Percentiles rank a stretch among this genome's conserved stretches.
Conservation (phyloP, 2,797 vertebrate species). For the Chaetophractus vellerosus region DNA sequence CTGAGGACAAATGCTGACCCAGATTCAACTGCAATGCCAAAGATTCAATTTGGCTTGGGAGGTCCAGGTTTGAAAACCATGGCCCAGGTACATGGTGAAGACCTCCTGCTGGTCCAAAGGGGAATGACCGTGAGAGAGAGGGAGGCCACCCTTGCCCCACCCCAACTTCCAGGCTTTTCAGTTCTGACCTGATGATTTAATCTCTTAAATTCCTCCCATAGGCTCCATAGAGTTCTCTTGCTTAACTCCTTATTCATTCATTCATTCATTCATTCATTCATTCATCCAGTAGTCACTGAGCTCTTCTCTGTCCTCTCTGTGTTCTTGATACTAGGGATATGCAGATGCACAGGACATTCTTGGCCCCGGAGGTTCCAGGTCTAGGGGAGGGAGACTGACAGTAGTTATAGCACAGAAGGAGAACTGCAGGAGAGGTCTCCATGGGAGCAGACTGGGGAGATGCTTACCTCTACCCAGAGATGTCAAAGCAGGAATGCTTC, state of each 20-base stretch:
- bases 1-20: neutral
- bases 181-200: neutral
- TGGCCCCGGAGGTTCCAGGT: neutral
- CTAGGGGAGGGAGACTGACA: neutral
- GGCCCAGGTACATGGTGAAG: neutral
- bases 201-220: neutral
- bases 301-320: neutral
- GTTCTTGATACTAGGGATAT: neutral
- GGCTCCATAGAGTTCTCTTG: neutral
- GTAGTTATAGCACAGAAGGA: neutral
- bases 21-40: neutral
- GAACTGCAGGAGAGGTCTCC: accelerated
- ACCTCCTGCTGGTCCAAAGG: no score
- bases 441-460: accelerated
- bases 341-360: neutral
- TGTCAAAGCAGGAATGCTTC: neutral
- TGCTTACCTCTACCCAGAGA: neutral
- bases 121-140: neutral
- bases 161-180: neutral
- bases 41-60: neutral
- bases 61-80: neutral
- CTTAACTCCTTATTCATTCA: neutral
- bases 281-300: neutral
- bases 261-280: neutral
- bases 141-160: neutral